phyloP scores from a whole-genome alignment of 2,888 invertebrate species.

The Iselma pallidipennis region DNA sequence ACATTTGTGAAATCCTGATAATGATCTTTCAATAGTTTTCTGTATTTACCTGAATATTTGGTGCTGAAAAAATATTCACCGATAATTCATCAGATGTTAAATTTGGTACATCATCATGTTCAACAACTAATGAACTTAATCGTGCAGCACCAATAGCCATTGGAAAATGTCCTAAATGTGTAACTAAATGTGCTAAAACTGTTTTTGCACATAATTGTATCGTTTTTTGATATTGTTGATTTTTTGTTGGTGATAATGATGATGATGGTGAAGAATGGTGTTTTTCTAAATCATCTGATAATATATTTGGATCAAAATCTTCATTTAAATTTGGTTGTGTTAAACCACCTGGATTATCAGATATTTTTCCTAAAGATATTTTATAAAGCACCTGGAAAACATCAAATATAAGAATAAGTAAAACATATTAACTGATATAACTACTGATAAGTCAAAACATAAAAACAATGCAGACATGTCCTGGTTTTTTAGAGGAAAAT shows the following conservation, averaged over 20 bases:
- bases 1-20: neutral
- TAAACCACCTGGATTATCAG: slow-evolving; percentile 58
- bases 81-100: slow-evolving; percentile 75
- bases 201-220: slow-evolving; percentile 64
- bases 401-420: too few relatives aligned
- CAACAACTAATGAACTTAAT: slow-evolving; percentile 86
- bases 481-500: too few relatives aligned
- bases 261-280: too few relatives aligned
- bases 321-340: slow-evolving; percentile 62
- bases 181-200: slow-evolving; percentile 81
- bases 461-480: too few relatives aligned
- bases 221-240: slow-evolving; percentile 59
- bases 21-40: neutral
- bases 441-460: too few relatives aligned
- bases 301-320: slow-evolving; percentile 75
- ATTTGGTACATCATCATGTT: slow-evolving; percentile 85
- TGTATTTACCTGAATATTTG: slow-evolving; percentile 70
- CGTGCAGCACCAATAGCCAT: slow-evolving; percentile 87
- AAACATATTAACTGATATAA: too few relatives aligned
- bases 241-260: slow-evolving; percentile 58
- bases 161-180: slow-evolving; percentile 94
- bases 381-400: slow-evolving; percentile 67
- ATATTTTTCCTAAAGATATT: slow-evolving; percentile 62
- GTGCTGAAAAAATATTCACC: slow-evolving; percentile 79
- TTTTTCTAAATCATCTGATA: slow-evolving; percentile 67